Base-by-base conservation (phyloP, 1,140 invertebrate genomes). In the Drosophila nebulosa region DNA sequence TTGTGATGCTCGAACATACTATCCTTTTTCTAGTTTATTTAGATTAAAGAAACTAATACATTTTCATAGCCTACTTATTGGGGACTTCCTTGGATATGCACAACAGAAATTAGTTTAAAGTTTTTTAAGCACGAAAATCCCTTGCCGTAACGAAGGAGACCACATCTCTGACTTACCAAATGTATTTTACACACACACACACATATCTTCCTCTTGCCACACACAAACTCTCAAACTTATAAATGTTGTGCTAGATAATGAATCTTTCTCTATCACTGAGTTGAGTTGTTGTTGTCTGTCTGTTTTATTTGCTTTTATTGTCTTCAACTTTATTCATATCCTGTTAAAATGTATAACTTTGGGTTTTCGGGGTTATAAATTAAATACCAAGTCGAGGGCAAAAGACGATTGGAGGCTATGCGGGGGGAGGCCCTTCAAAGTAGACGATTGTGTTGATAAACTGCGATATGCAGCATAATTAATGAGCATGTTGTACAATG, bases 341-440 rank as follows among this genome's bases (percentile, higher is more conserved):
- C 83, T 88, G 83, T 83, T 88, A 83, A 88, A 88, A 88, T 88
- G 83, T 88, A 88, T 88, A 88, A 88, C 83, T 88, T 88, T 89
- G 78, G 75, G 78, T 80, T 88, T 88, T 78, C 72, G 78, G 16
- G 79, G 83, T 88, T 88, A 88, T 88, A 88, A 88, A 88, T 88
- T 88, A 88, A 89, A 88, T 88, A 72, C 83, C 64, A 70, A 65
- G 30, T 18, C n/a, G 63, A 56, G 24, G 1, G 12, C 16, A 21
- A 10, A 18, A 21, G 16, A 12, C 7, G n/a, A 7, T 16, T 21
- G 2, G 26, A 30, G 26, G 14, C 10, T 1, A 12, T 3, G 10
- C 26, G 21, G 26, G 26, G 24, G 50, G 35, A 66, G 42, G 39
- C 55, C 62, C 27, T 66, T 69, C 73, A 53, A 84, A 88, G 78